Percentiles rank a stretch among this genome's conserved stretches.
Evolutionary conservation across 1,140 invertebrate genomes (phyloP).

Genomic region (Dreissena polymorpha): DNA sequence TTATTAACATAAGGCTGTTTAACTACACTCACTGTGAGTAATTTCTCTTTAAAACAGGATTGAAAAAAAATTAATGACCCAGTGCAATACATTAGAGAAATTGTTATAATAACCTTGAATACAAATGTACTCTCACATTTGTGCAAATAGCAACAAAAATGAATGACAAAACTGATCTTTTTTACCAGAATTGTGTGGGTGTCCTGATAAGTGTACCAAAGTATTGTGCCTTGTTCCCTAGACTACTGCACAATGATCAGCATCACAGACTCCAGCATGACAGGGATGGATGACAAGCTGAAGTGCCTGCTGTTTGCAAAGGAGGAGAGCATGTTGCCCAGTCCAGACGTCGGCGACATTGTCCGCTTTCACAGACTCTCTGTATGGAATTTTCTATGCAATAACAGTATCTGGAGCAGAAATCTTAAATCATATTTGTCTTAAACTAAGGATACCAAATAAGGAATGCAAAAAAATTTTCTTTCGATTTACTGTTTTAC

Average conservation of each 20-base stretch:
- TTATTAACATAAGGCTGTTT: too few relatives aligned
- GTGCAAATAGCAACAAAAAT: background rate
- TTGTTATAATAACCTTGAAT: too few relatives aligned
- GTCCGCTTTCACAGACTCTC: constrained; percentile 57
- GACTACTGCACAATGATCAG: constrained; percentile 55
- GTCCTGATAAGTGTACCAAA: background rate
- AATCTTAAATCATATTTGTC: too few relatives aligned
- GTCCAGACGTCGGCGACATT: constrained; percentile 50
- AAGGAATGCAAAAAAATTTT: too few relatives aligned
- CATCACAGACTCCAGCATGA: constrained; percentile 43
- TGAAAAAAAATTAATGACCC: background rate
- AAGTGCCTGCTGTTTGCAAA: constrained; percentile 60
- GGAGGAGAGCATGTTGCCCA: constrained; percentile 38
- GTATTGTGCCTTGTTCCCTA: constrained; percentile 28
- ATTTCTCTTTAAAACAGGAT: background rate
- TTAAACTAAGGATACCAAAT: too few relatives aligned
- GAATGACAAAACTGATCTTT: background rate
- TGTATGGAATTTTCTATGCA: too few relatives aligned
- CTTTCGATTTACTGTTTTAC: too few relatives aligned
- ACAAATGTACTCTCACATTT: too few relatives aligned
- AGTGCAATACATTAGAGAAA: background rate
- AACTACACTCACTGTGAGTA: background rate
- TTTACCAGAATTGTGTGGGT: background rate
- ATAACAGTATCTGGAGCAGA: too few relatives aligned
- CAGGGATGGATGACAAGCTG: constrained; percentile 44